Base-by-base conservation (phyloP, 2,888 invertebrate species). In the Toxonevra muliebris region DNA sequence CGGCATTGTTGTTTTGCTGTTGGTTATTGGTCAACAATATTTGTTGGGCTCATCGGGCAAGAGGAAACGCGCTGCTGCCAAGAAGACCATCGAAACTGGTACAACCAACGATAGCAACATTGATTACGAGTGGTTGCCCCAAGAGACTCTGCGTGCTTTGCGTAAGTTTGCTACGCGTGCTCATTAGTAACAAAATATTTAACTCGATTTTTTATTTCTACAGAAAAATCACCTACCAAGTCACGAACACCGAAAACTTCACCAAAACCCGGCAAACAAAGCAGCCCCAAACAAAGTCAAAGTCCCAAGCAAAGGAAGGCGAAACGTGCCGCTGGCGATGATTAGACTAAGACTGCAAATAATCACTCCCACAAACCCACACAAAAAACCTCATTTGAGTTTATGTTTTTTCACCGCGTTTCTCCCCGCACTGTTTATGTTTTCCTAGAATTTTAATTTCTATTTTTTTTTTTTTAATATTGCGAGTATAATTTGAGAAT, bases 111-210 rank as follows among this genome's bases (percentile, higher is more conserved):
- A 91, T 69, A 91, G 93, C 78, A 95, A 96, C 85, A 96, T 99
- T 4, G 98, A 99, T 86, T 98, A 95, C 81, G 98, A 99, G 78
- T 99, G 99, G 99, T 88, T 99, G 81, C 98, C 99, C 52, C 92
- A 93, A 81, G 95, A 96, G 86, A 93, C 94, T 72, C 88, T 95
- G 62, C 91, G 92, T 76, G 90, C 90, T 83, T 87, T 94, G 75
- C 94, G 95, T 95, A 88, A 90, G 94, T 75, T 45, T 30, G 30
- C 30, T 55, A 12, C 59, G 42, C 13, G 30, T 58, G 55, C 17
- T 7, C 7, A 0, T 63, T 7, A 20, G 20, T 13, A 43, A 13
- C 17, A 54, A 19, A 50, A 20, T 30, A 52, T 65, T 53, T 61
- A 54, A 54, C 12, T 7, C 20, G n/a, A 8, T 54, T 17, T 54